phyloP scores from a whole-genome alignment of 1,140 invertebrate species.

The Eciton burchellii region DNA sequence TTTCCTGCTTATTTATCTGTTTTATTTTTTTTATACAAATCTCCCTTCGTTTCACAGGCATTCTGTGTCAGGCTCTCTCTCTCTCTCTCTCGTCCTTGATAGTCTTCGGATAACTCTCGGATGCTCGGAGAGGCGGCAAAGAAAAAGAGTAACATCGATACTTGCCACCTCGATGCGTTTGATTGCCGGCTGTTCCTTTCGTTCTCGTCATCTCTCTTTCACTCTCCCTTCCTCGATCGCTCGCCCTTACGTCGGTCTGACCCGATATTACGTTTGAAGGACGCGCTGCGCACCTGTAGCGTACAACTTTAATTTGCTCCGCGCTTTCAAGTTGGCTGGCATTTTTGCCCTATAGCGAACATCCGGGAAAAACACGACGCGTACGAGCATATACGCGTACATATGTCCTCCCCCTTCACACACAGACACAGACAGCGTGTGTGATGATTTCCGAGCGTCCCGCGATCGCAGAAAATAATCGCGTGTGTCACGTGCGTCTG shows the following conservation, averaged over 20 bases:
- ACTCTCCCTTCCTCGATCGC: no score
- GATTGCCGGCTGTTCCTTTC: conserved; percentile 4
- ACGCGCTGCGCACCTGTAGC: conserved; percentile 50
- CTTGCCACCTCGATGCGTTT: conserved; percentile 11
- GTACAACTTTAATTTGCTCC: conserved; percentile 66
- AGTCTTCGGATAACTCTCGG: conserved; percentile 20
- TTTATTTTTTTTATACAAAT: not conserved
- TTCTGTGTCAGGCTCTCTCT: no score
- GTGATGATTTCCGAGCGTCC: no score
- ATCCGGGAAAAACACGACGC: not conserved
- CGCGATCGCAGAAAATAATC: no score
- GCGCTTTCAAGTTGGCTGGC: conserved; percentile 4
- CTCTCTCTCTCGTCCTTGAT: conserved; percentile 33
- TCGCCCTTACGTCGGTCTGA: not conserved
- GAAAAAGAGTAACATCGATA: conserved; percentile 30
- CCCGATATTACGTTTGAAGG: conserved; percentile 46
- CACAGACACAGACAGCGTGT: no score
- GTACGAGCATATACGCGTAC: not conserved
- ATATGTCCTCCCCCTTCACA: no score
- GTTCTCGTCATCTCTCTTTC: not conserved
- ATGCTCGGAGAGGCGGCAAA: conserved; percentile 14
- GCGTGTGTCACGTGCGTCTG: no score
- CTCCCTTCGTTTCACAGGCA: not conserved
- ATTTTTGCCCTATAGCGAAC: conserved; percentile 9
- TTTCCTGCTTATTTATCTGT: not conserved